These are phyloP conservation scores for Hippasteria phrygiana DNA, from an alignment of 53 echinoderm and acorn worm genomes.

Conservation along the genomic window DNA sequence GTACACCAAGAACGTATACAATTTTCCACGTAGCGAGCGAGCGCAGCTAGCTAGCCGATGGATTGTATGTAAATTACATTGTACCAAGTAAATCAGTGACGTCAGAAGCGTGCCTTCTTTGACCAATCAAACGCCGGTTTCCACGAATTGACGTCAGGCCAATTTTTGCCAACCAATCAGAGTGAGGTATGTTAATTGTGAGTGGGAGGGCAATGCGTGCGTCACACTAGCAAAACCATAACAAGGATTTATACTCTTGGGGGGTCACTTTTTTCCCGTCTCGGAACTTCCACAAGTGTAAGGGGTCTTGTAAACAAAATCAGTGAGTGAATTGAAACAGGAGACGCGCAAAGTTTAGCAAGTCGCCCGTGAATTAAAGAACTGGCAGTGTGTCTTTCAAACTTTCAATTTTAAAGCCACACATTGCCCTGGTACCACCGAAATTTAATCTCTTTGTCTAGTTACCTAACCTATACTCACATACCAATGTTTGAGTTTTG, in stretches of 20 bases:
- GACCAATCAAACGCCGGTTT: constrained; percentile 51
- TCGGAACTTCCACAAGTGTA: constrained; percentile 47
- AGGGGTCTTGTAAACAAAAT: constrained; percentile 52
- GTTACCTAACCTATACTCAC: too few species aligned
- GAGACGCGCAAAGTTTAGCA: too few species aligned
- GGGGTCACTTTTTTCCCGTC: constrained; percentile 33
- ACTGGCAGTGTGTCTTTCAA: too few species aligned
- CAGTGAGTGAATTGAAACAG: not conserved
- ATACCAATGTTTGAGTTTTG: too few species aligned
- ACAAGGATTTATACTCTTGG: constrained; percentile 42
- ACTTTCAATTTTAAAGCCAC: too few species aligned
- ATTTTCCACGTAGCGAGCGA: too few species aligned
- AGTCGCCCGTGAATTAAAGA: too few species aligned
- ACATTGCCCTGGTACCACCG: too few species aligned
- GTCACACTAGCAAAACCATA: constrained; percentile 42
- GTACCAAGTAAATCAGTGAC: constrained; percentile 55
- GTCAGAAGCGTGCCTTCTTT: constrained; percentile 66
- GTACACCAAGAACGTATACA: too few species aligned
- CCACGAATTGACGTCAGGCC: constrained; percentile 45
- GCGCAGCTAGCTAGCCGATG: not conserved
- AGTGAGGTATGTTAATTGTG: constrained; percentile 22
- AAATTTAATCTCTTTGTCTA: too few species aligned
- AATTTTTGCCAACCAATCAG: constrained; percentile 57
- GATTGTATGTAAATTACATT: constrained; percentile 75
- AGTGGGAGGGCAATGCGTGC: constrained; percentile 43